Evolutionary conservation across 2,113 vertebrate species (phyloP).

Genomic region (Lampris incognitus): DNA sequence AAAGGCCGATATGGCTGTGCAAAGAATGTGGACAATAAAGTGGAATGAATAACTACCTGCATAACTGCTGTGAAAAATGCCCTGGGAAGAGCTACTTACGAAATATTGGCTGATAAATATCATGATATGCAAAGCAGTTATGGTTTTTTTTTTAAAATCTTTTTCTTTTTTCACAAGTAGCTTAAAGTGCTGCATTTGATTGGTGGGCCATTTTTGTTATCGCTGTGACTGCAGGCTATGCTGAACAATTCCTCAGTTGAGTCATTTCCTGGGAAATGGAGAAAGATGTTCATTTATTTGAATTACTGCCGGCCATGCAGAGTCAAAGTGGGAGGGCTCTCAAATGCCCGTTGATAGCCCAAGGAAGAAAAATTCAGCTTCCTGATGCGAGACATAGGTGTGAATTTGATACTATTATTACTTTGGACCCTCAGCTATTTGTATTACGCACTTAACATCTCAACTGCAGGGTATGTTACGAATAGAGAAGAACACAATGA

Average conservation of each 20-base stretch:
- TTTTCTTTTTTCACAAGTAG: slow-evolving; percentile 22
- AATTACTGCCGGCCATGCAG: slow-evolving; percentile 45
- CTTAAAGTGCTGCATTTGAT: slow-evolving; percentile 36
- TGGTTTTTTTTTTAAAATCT: too few species aligned
- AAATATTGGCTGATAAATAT: slow-evolving; percentile 20
- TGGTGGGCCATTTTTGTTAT: slow-evolving; percentile 15
- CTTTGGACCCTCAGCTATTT: not conserved
- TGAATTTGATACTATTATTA: not conserved
- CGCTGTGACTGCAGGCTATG: not conserved
- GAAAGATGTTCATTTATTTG: slow-evolving; percentile 62
- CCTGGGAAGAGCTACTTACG: not conserved
- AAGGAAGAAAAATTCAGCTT: not conserved
- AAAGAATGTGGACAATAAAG: slow-evolving; percentile 23
- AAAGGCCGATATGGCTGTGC: slow-evolving; percentile 1
- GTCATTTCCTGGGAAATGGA: slow-evolving; percentile 46
- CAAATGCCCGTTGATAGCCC: slow-evolving; percentile 10
- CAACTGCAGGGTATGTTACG: too few species aligned
- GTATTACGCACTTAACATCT: too few species aligned
- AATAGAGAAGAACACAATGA: too few species aligned
- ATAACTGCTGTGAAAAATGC: slow-evolving; percentile 13
- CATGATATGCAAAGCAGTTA: slow-evolving; percentile 12
- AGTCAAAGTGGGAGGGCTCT: slow-evolving; percentile 18
- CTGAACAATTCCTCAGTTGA: slow-evolving; percentile 40
- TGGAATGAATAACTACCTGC: not conserved
- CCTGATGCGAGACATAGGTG: not conserved